Evolutionary conservation across 1,140 invertebrate species (phyloP).

Genomic region (Trichoplusia ni): DNA sequence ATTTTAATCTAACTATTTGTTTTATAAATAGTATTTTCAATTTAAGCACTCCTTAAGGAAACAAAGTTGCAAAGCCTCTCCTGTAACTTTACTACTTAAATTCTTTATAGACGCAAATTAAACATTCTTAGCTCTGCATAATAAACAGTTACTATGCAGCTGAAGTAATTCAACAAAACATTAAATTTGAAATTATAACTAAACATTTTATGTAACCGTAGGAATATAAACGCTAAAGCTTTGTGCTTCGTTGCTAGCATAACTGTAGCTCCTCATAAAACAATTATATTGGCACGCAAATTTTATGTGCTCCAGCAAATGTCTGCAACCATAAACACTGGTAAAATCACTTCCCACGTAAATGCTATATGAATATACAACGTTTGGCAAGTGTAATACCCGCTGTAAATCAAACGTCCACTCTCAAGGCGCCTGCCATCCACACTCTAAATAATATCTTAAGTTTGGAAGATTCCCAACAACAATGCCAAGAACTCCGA

Average conservation of each 20-base stretch:
- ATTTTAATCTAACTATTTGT: too few relatives aligned
- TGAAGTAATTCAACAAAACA: too few relatives aligned
- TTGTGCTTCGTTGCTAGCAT: neutral
- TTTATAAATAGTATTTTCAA: too few relatives aligned
- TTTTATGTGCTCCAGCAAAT: neutral
- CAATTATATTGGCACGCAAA: neutral
- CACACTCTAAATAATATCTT: constrained; percentile 8
- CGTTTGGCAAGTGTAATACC: constrained; percentile 12
- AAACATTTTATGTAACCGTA: too few relatives aligned
- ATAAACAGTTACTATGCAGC: too few relatives aligned
- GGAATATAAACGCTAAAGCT: too few relatives aligned
- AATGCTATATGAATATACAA: constrained; percentile 4
- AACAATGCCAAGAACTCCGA: constrained; percentile 16
- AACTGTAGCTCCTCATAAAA: neutral
- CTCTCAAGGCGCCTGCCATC: neutral
- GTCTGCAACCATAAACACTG: neutral
- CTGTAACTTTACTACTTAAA: too few relatives aligned
- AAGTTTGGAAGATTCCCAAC: constrained; percentile 13
- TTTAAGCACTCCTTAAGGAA: too few relatives aligned
- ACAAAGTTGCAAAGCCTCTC: too few relatives aligned
- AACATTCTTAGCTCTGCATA: too few relatives aligned
- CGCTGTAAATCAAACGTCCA: constrained; percentile 14
- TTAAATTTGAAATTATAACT: too few relatives aligned
- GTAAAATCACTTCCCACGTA: constrained; percentile 11
- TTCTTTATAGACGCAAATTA: too few relatives aligned